Evolutionary conservation across 2,797 vertebrate species (phyloP).

Genomic region (Harpagifer antarcticus): DNA sequence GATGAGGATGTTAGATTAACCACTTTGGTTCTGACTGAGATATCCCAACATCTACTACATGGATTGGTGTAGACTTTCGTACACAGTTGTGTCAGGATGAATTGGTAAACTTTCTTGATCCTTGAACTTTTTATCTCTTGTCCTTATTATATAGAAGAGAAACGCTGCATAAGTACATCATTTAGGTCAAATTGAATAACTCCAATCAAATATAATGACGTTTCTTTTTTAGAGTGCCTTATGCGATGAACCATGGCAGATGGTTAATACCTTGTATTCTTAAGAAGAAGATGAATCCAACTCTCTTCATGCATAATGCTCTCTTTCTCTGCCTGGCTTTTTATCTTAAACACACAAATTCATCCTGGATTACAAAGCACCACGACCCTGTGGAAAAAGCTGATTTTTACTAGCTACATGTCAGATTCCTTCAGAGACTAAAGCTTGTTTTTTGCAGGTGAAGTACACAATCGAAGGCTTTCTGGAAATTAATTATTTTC

Average conservation of each 20-base stretch:
- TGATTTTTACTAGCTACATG: background rate
- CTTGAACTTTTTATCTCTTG: background rate
- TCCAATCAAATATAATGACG: background rate
- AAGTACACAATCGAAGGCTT: background rate
- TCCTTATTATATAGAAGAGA: background rate
- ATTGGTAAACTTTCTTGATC: background rate
- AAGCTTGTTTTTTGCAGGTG: background rate
- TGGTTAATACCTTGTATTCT: background rate
- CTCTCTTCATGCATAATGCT: background rate
- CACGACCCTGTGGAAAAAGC: background rate
- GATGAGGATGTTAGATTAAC: too few relatives aligned
- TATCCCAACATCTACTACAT: background rate
- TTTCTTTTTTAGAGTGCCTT: background rate
- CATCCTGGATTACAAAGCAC: background rate
- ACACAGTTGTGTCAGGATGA: background rate
- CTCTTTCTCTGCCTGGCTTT: background rate
- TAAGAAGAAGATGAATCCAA: background rate
- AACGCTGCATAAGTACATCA: background rate
- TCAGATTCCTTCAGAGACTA: background rate
- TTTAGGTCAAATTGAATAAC: slow-evolving; percentile 3
- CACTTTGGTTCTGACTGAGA: background rate
- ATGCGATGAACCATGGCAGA: background rate
- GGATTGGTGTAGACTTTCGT: background rate
- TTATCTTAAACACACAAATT: background rate
- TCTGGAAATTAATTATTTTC: too few relatives aligned